Evolutionary conservation across 2,113 vertebrate genomes (phyloP), one percentile per base, ranked within the genome.

Genomic region (Atractosteus spatula): DNA sequence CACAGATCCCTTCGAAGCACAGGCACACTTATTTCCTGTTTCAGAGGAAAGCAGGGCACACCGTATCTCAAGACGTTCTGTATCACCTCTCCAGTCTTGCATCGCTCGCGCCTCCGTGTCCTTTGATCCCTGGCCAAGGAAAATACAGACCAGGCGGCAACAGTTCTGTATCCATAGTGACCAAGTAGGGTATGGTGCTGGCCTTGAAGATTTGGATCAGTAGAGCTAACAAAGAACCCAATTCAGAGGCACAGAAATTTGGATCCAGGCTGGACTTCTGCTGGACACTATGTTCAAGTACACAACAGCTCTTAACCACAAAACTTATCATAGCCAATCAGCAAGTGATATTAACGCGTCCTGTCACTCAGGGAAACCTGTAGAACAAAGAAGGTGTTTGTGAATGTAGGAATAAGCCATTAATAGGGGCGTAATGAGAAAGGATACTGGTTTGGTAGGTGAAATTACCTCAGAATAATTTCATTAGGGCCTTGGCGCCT

Each of bases 61-160:
- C 77, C 80, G 59, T 83, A 76, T 82, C 79, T 84, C 65, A 71
- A 81, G 80, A 80, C 71, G 69, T 74, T 72, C 61, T 77, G 72
- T 85, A 86, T 92, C 85, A 82, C 81, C 80, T 81, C 76, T 79
- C 78, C 62, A 55, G 74, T 54, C 61, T 57, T 45, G 70, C 63
- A 66, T 83, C 85, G 83, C 85, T 70, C 74, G 74, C 75, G 73
- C 76, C 81, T 80, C 62, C 83, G 83, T 73, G 71, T 0, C 74
- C 89, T 94, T 91, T 94, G 92, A 92, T 88, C 87, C 64, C 3
- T 63, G 79, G 90, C 93, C 93, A 95, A 92, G 74, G 86, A 84
- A 93, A 95, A 94, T 84, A 91, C 17, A 44, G 78, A 82, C 78
- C 84, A 84, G 85, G 89, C 76, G 82, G 80, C 80, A 5, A 62